Conservation (phyloP, 2,888 invertebrate species). For the Oscheius sp. region DNA sequence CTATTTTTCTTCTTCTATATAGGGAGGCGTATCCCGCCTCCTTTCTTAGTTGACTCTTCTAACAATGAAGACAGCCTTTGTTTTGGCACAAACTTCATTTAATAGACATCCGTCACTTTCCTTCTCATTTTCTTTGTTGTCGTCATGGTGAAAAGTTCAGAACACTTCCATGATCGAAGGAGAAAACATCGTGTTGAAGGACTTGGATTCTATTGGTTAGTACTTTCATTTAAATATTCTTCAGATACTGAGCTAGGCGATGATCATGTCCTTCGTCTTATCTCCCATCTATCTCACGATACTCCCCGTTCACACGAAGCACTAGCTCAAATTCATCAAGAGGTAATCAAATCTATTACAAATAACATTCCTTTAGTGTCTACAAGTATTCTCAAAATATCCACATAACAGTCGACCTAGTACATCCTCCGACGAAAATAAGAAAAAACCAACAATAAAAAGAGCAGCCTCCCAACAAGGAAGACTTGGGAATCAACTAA, state of each 20-base stretch:
- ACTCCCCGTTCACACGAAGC: constrained; percentile 10
- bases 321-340: constrained; percentile 6
- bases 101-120: not conserved
- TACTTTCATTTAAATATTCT: not conserved
- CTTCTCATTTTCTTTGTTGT: not conserved
- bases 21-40: not conserved
- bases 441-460: not conserved
- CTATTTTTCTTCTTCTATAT: not conserved
- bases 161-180: not conserved
- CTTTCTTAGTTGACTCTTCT: not conserved
- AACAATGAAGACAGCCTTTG: not conserved
- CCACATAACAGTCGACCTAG: constrained; percentile 9
- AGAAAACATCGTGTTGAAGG: constrained; percentile 25
- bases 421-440: not conserved
- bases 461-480: constrained; percentile 11
- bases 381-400: constrained; percentile 14
- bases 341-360: not conserved
- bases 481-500: constrained; percentile 10
- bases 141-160: not conserved
- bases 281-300: constrained; percentile 8
- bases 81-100: not conserved
- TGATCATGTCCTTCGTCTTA: constrained; percentile 1
- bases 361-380: constrained; percentile 5
- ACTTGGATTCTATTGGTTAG: constrained; percentile 18
- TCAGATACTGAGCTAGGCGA: constrained; percentile 21